Conservation (phyloP, 30 jellyfish, hydroid and myxozoan genomes). For the Phacellophora camtschatica region DNA sequence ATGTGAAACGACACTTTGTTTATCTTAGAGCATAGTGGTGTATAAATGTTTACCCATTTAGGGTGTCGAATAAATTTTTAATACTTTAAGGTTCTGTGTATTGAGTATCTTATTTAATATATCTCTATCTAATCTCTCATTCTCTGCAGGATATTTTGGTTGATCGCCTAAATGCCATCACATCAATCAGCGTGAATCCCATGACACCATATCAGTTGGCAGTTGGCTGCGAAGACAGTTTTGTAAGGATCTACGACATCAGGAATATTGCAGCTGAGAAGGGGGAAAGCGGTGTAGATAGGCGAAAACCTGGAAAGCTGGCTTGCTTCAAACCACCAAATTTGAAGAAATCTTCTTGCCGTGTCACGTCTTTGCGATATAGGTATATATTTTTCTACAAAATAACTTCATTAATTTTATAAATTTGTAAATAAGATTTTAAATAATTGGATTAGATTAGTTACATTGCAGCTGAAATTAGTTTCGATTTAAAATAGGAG, state of each 20-base stretch:
- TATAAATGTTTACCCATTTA: too few relatives aligned
- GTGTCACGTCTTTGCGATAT: slow-evolving; percentile 86
- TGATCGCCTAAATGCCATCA: slow-evolving; percentile 59
- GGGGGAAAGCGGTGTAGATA: slow-evolving; percentile 17
- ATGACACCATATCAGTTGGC: slow-evolving; percentile 72
- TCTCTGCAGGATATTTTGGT: slow-evolving; percentile 62
- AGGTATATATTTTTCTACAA: slow-evolving; percentile 3
- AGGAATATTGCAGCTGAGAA: slow-evolving; percentile 50
- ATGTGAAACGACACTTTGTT: too few relatives aligned
- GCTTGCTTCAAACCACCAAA: slow-evolving; percentile 59
- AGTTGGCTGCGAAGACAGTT: slow-evolving; percentile 86
- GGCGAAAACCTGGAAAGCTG: slow-evolving; percentile 45
- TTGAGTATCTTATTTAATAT: too few relatives aligned
- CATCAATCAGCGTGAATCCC: slow-evolving; percentile 78
- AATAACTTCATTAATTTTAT: not conserved
- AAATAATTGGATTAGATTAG: too few relatives aligned
- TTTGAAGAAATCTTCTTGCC: slow-evolving; percentile 49
- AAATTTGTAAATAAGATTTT: too few relatives aligned
- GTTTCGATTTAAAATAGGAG: too few relatives aligned
- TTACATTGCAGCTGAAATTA: too few relatives aligned
- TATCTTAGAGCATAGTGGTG: too few relatives aligned
- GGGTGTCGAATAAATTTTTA: too few relatives aligned
- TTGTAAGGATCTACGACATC: slow-evolving; percentile 71
- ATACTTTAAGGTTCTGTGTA: too few relatives aligned
- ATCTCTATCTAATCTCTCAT: not conserved